These are phyloP conservation scores for Coptodon rendalli DNA, from an alignment of 2,113 vertebrate genomes.

Conservation along the genomic window DNA sequence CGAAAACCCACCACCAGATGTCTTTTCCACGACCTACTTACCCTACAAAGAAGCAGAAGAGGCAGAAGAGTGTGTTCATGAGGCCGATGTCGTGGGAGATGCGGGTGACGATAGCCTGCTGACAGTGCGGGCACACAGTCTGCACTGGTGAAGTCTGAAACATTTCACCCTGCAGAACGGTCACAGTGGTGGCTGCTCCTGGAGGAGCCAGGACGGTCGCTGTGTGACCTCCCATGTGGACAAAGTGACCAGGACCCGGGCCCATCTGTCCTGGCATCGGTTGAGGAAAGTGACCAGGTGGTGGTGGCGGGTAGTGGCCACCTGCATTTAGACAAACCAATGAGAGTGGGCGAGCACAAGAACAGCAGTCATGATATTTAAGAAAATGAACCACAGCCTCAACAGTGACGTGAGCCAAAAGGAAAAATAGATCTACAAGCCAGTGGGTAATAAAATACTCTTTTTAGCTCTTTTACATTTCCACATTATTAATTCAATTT, in stretches of 20 bases:
- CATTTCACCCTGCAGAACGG: slow-evolving; percentile 93
- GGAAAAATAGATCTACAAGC: background rate
- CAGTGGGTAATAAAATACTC: background rate
- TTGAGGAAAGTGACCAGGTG: slow-evolving; percentile 70
- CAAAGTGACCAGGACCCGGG: slow-evolving; percentile 73
- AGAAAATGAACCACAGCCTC: background rate
- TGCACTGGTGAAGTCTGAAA: slow-evolving; percentile 90
- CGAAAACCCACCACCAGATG: background rate
- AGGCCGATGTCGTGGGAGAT: slow-evolving; percentile 90
- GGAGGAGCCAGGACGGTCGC: slow-evolving; percentile 86
- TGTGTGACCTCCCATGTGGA: slow-evolving; percentile 79
- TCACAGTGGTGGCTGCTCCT: slow-evolving; percentile 86
- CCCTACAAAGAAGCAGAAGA: slow-evolving; percentile 98
- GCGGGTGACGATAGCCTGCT: slow-evolving; percentile 92
- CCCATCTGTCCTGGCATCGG: slow-evolving; percentile 67
- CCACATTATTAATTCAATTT: background rate
- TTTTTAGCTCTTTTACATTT: background rate
- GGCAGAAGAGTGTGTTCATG: slow-evolving; percentile 94
- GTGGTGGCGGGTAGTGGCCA: slow-evolving; percentile 72
- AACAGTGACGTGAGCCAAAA: background rate
- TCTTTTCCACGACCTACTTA: slow-evolving; percentile 55
- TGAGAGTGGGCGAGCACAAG: background rate
- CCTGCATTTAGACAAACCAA: slow-evolving; percentile 51
- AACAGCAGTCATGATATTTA: background rate
- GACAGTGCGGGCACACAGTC: slow-evolving; percentile 95